Conservation (phyloP, 2,113 vertebrate species). For the Psittacus erithacus region DNA sequence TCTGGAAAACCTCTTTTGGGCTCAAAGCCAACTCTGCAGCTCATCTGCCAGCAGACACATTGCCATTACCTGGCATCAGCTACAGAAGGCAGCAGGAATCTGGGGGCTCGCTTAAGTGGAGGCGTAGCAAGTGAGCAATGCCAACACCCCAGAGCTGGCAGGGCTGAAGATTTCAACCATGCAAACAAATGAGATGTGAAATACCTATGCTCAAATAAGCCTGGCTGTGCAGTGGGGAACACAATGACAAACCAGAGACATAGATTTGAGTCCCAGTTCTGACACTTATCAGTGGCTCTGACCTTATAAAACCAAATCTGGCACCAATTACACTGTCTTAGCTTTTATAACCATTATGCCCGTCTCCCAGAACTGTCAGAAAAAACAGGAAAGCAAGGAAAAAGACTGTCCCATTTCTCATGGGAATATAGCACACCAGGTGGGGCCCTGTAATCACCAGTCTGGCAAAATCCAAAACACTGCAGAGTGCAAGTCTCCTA, state of each 20-base stretch:
- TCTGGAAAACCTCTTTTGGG: background rate
- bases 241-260: background rate
- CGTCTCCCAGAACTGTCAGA: background rate
- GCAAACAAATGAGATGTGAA: background rate
- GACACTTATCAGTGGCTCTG: background rate
- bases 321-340: background rate
- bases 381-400: background rate
- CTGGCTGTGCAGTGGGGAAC: background rate
- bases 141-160: accelerated
- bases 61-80: background rate
- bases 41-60: background rate
- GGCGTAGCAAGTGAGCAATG: background rate
- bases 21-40: background rate
- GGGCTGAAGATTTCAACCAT: background rate
- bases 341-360: background rate
- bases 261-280: background rate
- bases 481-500: background rate
- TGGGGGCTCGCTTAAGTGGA: background rate
- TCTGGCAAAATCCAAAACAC: background rate
- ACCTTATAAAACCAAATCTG: background rate
- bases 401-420: background rate
- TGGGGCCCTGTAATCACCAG: background rate
- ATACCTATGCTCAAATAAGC: background rate
- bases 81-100: background rate
- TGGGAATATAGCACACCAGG: background rate